Evolutionary conservation across 2,888 invertebrate species (phyloP), one percentile per base, ranked within the genome.

Genomic region (Leucoma salicis): DNA sequence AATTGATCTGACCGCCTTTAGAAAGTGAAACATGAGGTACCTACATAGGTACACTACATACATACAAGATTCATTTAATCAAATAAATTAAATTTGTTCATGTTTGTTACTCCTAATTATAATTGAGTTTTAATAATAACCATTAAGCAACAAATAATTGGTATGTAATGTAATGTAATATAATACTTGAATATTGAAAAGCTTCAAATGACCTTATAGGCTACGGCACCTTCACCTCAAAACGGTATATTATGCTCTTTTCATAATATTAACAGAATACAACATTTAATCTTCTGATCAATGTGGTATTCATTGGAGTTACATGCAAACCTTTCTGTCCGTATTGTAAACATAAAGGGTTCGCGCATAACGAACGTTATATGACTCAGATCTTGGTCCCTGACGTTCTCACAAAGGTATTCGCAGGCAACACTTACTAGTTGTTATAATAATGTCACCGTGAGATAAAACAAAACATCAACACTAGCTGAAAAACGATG

Each of bases 371-470:
- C 64, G 71, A 65, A 54, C 66, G 66, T 55, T 60, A 60, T 66
- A 71, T 83, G 82, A 83, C 63, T 83, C 84, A 82, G 59, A 53
- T 51, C 34, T 43, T 51, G 47, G 53, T 50, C 72, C 71, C 74
- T 78, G 77, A 74, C 77, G 78, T 82, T 79, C 81, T 78, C 82
- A 79, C 79, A 79, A 80, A 84, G 78, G 76, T 73, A 80, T 80
- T 79, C 70, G 67, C 80, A 73, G 78, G 79, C 80, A 82, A 78
- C 67, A 74, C 76, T 76, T 77, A 79, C 77, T 79, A 80, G 71
- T 64, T 67, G 74, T 79, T 78, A 81, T 71, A 57, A 73, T 82
- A 82, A 81, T 80, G 78, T 79, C 78, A 71, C 73, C 76, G 79
- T 81, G 79, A 74, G 78, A 81, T 74, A 69, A 52, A 39, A 62